phyloP scores from a whole-genome alignment of 2,113 vertebrate genomes.

The Cololabis saira region DNA sequence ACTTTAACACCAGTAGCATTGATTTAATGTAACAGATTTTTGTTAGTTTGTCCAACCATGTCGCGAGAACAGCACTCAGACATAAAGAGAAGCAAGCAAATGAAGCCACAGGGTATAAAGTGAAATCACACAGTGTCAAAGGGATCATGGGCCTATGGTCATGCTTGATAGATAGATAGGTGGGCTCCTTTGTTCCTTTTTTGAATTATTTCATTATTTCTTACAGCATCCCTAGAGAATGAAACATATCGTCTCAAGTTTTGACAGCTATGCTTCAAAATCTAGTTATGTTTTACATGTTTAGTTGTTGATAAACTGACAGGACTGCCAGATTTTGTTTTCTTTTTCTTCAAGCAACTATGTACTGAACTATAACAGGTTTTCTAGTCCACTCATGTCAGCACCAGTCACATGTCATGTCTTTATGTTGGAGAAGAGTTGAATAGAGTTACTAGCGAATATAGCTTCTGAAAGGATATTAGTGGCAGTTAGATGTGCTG shows the following conservation, averaged over 20 bases:
- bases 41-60: neutral
- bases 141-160: neutral
- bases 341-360: too few relatives aligned
- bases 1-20: too few relatives aligned
- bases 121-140: neutral
- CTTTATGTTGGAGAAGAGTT: conserved; percentile 1
- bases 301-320: neutral
- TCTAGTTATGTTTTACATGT: too few relatives aligned
- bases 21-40: neutral
- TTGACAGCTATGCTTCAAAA: too few relatives aligned
- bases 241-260: too few relatives aligned
- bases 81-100: neutral
- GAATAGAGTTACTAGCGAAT: conserved; percentile 31
- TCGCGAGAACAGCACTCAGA: neutral
- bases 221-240: too few relatives aligned
- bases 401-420: conserved; percentile 25
- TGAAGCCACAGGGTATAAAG: neutral
- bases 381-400: neutral
- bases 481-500: conserved; percentile 46
- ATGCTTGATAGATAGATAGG: neutral
- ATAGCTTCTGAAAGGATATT: conserved; percentile 41
- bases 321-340: neutral
- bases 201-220: neutral
- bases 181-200: neutral
- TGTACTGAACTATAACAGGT: neutral